Conservation (phyloP, 2,888 invertebrate genomes). For the Rosalia funebris region DNA sequence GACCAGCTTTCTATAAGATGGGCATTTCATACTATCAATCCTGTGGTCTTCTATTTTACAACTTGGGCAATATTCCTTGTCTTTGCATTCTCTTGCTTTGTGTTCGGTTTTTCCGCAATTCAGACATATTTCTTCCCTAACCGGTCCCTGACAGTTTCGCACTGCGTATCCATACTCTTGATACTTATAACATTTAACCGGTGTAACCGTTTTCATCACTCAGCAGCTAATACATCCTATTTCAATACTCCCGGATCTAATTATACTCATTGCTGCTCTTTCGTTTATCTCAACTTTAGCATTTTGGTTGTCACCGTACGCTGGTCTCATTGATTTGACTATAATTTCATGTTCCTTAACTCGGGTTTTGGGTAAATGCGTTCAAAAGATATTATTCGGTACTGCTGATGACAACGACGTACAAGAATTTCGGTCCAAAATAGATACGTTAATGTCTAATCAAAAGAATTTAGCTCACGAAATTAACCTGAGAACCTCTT, state of each 20-base stretch:
- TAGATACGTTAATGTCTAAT: neutral
- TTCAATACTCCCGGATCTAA: neutral
- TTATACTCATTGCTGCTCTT: neutral
- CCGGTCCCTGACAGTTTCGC: neutral
- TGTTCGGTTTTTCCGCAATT: conserved; percentile 1
- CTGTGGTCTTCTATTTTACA: neutral
- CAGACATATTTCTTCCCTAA: neutral
- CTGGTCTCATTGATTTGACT: conserved; percentile 7
- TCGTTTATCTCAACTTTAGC: neutral
- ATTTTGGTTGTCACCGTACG: neutral
- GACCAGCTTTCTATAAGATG: neutral
- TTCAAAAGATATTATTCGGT: neutral
- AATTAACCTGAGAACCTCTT: neutral
- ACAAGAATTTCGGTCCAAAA: neutral
- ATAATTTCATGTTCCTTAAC: neutral
- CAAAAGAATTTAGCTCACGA: neutral
- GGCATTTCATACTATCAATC: neutral
- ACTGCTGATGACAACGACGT: neutral
- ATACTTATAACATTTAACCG: neutral
- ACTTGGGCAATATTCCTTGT: neutral
- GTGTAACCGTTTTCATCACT: neutral
- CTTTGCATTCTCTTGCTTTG: neutral
- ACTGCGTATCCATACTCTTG: neutral
- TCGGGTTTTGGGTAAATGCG: conserved; percentile 1
- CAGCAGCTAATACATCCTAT: conserved; percentile 1